Evolutionary conservation across 2,113 vertebrate species (phyloP).

Genomic region (Mola mola): DNA sequence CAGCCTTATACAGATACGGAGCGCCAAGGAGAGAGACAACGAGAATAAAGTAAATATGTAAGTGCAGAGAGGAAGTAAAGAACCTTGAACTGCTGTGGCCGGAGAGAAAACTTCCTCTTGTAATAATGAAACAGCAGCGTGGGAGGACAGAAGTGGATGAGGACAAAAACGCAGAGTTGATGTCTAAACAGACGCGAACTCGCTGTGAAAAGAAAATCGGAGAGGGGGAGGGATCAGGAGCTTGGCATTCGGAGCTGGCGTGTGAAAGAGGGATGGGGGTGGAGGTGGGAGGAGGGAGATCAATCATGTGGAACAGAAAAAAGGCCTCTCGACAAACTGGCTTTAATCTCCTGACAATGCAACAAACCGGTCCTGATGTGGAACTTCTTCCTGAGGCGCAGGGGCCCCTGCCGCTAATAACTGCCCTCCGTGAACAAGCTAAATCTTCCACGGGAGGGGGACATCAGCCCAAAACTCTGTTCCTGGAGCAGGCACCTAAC

Average conservation of each 20-base stretch:
- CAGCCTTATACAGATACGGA: no score
- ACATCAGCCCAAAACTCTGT: slow-evolving; percentile 54
- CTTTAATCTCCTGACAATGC: slow-evolving; percentile 79
- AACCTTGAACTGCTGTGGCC: not conserved
- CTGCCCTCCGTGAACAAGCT: slow-evolving; percentile 72
- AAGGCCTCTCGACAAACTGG: slow-evolving; percentile 72
- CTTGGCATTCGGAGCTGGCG: slow-evolving; percentile 36
- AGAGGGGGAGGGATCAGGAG: not conserved
- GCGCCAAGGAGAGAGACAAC: no score
- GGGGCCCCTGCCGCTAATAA: slow-evolving; percentile 70
- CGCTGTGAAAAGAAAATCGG: slow-evolving; percentile 14
- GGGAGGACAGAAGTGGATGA: slow-evolving; percentile 17
- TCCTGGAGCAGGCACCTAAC: slow-evolving; percentile 14
- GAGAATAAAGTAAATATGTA: not conserved
- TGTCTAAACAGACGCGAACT: slow-evolving; percentile 13
- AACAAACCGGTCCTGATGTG: slow-evolving; percentile 78
- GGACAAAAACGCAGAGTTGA: slow-evolving; percentile 26
- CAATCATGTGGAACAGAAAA: slow-evolving; percentile 73
- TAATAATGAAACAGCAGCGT: slow-evolving; percentile 11
- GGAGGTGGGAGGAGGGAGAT: slow-evolving; percentile 45
- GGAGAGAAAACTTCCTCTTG: not conserved
- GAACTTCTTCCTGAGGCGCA: slow-evolving; percentile 53
- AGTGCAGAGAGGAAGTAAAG: slow-evolving; percentile 14
- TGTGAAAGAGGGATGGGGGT: slow-evolving; percentile 53
- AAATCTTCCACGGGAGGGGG: slow-evolving; percentile 76